phyloP scores from a whole-genome alignment of 35 echinoderm and acorn worm genomes.

The Lytechinus variegatus region DNA sequence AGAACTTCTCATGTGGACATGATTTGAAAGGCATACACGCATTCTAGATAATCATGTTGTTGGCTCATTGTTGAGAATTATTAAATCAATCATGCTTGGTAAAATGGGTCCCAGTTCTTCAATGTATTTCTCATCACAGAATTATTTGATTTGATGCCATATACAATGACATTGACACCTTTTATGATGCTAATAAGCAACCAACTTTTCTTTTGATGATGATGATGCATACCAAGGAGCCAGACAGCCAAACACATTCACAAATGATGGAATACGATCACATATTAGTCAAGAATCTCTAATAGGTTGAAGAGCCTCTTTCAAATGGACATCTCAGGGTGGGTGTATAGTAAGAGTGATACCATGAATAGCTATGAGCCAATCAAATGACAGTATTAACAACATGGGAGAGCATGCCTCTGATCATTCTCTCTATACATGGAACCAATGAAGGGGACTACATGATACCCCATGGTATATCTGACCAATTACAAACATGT shows the following conservation, averaged over 20 bases:
- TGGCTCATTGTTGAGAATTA: neutral
- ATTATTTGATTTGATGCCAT: neutral
- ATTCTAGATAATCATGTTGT: neutral
- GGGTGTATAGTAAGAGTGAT: too few relatives aligned
- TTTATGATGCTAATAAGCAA: neutral
- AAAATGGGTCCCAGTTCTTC: neutral
- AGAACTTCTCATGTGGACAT: too few relatives aligned
- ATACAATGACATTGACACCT: neutral
- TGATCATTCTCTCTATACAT: too few relatives aligned
- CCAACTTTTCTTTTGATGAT: neutral
- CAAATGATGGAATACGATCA: neutral
- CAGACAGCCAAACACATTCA: neutral
- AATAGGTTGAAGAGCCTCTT: neutral
- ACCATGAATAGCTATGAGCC: too few relatives aligned
- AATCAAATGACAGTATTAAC: too few relatives aligned
- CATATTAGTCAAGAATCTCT: neutral
- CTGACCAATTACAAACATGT: too few relatives aligned
- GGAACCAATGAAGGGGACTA: too few relatives aligned
- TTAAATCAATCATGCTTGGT: neutral
- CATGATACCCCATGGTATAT: too few relatives aligned
- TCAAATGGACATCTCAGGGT: neutral
- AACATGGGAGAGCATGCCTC: too few relatives aligned
- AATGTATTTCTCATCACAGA: neutral
- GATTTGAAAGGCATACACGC: too few relatives aligned
- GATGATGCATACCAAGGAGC: neutral